Evolutionary conservation across 2,888 invertebrate genomes (phyloP).

Genomic region (Himalopsyche anomala): DNA sequence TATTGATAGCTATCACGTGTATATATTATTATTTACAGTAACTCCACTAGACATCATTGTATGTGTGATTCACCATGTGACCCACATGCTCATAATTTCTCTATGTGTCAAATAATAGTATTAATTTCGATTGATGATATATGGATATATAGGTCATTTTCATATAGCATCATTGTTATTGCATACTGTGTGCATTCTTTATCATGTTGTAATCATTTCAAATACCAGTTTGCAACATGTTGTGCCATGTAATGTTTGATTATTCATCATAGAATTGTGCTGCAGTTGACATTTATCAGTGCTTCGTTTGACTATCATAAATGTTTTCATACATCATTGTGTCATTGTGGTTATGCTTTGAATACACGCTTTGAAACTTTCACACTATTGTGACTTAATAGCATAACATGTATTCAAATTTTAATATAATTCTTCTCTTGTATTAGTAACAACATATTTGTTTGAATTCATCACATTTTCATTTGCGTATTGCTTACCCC

Average conservation of each 20-base stretch:
- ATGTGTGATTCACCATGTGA: background rate
- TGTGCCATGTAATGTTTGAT: background rate
- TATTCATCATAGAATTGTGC: background rate
- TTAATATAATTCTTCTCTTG: too few relatives aligned
- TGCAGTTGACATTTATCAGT: too few relatives aligned
- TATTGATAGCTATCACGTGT: background rate
- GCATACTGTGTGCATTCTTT: conserved; percentile 16
- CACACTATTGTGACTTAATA: too few relatives aligned
- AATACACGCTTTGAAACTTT: too few relatives aligned
- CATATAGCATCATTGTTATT: conserved; percentile 14
- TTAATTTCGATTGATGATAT: conserved; percentile 24
- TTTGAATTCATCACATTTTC: too few relatives aligned
- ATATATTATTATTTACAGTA: background rate
- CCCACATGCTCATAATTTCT: background rate
- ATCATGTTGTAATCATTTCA: background rate
- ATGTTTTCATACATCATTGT: too few relatives aligned
- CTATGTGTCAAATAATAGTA: conserved; percentile 2
- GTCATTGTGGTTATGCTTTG: too few relatives aligned
- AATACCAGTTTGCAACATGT: background rate
- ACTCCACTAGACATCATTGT: background rate
- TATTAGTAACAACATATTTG: too few relatives aligned
- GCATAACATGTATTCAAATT: too few relatives aligned
- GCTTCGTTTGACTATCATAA: too few relatives aligned
- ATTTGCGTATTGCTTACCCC: too few relatives aligned
- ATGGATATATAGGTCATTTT: conserved; percentile 25